These are phyloP conservation scores for Paracentrotus lividus DNA, from an alignment of 53 echinoderm and acorn worm species.

Conservation along the genomic window DNA sequence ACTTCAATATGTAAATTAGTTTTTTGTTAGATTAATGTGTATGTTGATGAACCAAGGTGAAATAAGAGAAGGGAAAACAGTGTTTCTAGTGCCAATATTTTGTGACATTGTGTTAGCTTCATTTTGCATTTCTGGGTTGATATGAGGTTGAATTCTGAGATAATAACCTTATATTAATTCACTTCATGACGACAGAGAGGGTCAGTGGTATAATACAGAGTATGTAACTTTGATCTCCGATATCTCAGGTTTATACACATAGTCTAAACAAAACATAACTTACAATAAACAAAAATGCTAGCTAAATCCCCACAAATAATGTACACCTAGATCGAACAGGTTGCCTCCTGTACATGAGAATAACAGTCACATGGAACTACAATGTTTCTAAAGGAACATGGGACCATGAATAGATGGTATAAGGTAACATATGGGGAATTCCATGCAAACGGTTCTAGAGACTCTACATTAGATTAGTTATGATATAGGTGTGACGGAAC, in stretches of 20 bases:
- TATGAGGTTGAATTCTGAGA: no score
- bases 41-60: not conserved
- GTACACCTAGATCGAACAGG: not conserved
- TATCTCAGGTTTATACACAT: not conserved
- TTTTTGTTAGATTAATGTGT: not conserved
- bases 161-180: no score
- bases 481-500: not conserved
- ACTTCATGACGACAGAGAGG: not conserved
- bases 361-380: slow-evolving; percentile 5
- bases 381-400: slow-evolving; percentile 21
- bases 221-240: not conserved
- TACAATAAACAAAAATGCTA: not conserved
- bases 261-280: not conserved
- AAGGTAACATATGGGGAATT: slow-evolving; percentile 60
- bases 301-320: not conserved
- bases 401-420: not conserved
- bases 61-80: not conserved
- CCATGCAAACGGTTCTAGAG: slow-evolving; percentile 62
- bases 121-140: no score
- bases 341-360: not conserved
- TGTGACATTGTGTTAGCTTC: no score
- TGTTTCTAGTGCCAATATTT: no score
- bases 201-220: not conserved
- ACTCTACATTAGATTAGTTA: not conserved
- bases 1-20: no score